Evolutionary conservation across 2,797 vertebrate species (phyloP), one percentile per base, ranked within the genome.

Genomic region (Argentina silus): DNA sequence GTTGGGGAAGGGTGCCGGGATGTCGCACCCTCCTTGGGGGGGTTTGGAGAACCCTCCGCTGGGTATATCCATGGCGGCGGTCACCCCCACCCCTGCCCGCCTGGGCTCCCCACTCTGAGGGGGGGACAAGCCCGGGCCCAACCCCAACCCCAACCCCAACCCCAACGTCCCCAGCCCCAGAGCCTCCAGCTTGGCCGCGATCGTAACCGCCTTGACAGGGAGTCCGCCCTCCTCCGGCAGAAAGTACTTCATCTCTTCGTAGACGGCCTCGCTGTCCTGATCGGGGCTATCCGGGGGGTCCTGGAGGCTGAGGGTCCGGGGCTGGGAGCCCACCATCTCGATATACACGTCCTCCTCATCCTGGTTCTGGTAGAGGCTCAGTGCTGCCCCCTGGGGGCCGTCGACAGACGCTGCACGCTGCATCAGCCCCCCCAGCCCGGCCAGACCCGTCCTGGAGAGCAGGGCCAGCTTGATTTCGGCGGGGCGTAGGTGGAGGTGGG

Each of bases 241-340:
- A 70, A 95, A 95, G 88, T 96, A 98, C 61, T 97, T 98, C 98
- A 99, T 99, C 84, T 99, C 98, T 86, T 99, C 97, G n/a, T 99
- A 99, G 19, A 98, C 97, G 0, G 95, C 95, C 78, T 99, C 98
- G 0, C 92, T 89, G 55, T 93, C 90, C 81, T 92, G 94, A 48
- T 98, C 96, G 0, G 95, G 95, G 86, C 95, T 95, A 59, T 93
- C 90, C 0, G 82, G 88, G 0, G 83, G 89, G 43, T 95, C 94
- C 19, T 92, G 89, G 74, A 92, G 91, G 78, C 83, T 90, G 6
- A 84, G 88, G 72, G 92, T 89, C 51, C 90, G 89, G 0, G 74
- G 78, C 51, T 94, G 92, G 17, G 95, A 94, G 59, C 96, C 96
- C 67, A 95, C 89, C 97, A 98, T 98, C 89, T 98, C 97, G 60